phyloP scores from a whole-genome alignment of 2,113 vertebrate species.

The Zapornia atra region DNA sequence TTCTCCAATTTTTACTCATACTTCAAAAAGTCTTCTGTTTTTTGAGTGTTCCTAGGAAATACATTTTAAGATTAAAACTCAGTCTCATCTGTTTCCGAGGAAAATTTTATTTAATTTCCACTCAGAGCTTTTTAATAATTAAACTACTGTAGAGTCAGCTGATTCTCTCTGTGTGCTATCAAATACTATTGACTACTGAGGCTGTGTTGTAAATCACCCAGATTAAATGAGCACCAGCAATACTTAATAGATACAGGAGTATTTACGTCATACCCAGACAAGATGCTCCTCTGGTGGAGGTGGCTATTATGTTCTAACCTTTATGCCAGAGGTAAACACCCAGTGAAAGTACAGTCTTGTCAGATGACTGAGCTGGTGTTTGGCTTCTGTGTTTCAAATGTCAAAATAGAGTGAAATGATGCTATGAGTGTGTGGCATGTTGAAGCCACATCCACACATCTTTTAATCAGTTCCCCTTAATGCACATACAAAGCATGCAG shows the following conservation, averaged over 20 bases:
- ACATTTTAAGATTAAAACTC: not conserved
- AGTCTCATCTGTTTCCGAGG: not conserved
- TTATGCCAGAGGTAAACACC: not conserved
- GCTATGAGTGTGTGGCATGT: not conserved
- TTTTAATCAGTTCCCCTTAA: not conserved
- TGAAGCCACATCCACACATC: not conserved
- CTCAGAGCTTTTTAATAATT: not conserved
- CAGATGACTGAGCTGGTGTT: fast-evolving
- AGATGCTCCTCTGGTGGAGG: not conserved
- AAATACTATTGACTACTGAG: not conserved
- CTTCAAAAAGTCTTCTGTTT: not conserved
- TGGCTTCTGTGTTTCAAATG: not conserved
- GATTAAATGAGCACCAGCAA: not conserved
- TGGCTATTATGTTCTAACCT: not conserved
- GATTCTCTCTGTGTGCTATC: not conserved
- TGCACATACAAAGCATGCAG: not conserved
- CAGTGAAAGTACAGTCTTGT: not conserved
- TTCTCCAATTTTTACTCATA: not conserved
- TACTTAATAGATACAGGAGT: not conserved
- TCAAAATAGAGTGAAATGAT: not conserved
- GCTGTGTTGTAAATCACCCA: not conserved
- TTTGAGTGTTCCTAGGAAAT: not conserved
- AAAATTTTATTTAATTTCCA: not conserved
- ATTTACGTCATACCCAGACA: not conserved
- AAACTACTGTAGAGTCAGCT: not conserved